Evolutionary conservation across 2,113 vertebrate species (phyloP), one percentile per base, ranked within the genome.

Genomic region (Aphyosemion australe): DNA sequence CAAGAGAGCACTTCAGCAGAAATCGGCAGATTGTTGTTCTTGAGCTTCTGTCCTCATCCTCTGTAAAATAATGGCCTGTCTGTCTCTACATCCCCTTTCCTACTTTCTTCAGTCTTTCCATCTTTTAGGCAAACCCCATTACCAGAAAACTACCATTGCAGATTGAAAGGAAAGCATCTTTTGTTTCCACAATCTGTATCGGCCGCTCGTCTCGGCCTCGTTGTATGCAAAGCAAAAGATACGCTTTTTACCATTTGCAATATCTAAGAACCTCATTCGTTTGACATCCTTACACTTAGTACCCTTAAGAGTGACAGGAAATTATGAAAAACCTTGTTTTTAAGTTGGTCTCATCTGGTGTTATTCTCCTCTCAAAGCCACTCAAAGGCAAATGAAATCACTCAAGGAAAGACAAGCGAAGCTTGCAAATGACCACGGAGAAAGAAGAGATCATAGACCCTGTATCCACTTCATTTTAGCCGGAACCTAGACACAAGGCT

Each of bases 91-190:
- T 85, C 69, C 59, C 81, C 72, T 76, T 83, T 65, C 16, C 65
- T 69, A 47, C 65, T 47, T 77, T 76, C 69, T 72, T 87, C 78
- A 79, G 64, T 83, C 51, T 74, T 46, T 37, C 72, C 41, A 69
- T 88, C 61, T 85, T 82, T 84, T 80, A 82, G 80, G 55, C 68
- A 84, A 87, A 84, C 50, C 55, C 82, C 69, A 78, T 84, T 71
- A 78, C 59, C 58, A 74, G 70, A 78, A 82, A 78, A 82, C 46
- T 6, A 39, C 71, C 53, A 43, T 59, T 55, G 46, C 58, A 45
- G 47, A 84, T 71, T 70, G 73, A 84, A 76, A 74, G 69, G 39
- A 62, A 87, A 86, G 73, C 78, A 67, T 74, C 68, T 83, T 75
- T 83, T 83, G 73, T 85, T 83, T 80, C 69, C 69, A 55, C 58